Percentiles rank a stretch among this genome's conserved stretches.
Evolutionary conservation across 2,797 vertebrate species (phyloP).

Genomic region (Pipistrellus pipistrellus): DNA sequence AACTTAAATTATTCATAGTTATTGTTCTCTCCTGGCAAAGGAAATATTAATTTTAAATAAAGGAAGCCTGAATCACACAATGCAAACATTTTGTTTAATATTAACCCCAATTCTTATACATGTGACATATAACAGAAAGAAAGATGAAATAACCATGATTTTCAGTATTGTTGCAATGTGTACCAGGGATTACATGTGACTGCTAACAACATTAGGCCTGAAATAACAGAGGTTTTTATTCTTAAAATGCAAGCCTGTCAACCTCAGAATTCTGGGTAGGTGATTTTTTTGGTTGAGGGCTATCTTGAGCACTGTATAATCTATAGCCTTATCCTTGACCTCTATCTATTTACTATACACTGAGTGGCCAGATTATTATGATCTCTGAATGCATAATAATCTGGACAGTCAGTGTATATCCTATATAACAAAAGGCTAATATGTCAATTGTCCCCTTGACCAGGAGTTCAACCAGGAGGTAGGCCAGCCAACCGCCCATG

Average conservation of each 20-base stretch:
- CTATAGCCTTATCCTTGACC: conserved; percentile 9
- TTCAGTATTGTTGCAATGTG: conserved; percentile 37
- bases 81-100: conserved; percentile 55
- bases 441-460: too few relatives aligned
- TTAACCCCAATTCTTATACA: conserved; percentile 11
- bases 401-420: too few relatives aligned
- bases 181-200: conserved; percentile 42
- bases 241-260: background rate
- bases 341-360: background rate
- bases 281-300: background rate
- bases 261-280: background rate
- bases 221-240: conserved; percentile 34
- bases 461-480: too few relatives aligned
- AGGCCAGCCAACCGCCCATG: too few relatives aligned
- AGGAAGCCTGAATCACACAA: background rate
- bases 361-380: too few relatives aligned
- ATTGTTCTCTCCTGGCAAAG: conserved; percentile 30
- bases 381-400: too few relatives aligned
- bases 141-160: conserved; percentile 36
- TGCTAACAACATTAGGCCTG: conserved; percentile 3
- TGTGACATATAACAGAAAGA: conserved; percentile 25
- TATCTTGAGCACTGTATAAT: background rate
- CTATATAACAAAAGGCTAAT: too few relatives aligned
- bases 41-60: conserved; percentile 51
- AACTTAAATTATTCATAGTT: conserved; percentile 62